Conservation (phyloP, 2,797 vertebrate species). For the Coranthus polyacanthus region DNA sequence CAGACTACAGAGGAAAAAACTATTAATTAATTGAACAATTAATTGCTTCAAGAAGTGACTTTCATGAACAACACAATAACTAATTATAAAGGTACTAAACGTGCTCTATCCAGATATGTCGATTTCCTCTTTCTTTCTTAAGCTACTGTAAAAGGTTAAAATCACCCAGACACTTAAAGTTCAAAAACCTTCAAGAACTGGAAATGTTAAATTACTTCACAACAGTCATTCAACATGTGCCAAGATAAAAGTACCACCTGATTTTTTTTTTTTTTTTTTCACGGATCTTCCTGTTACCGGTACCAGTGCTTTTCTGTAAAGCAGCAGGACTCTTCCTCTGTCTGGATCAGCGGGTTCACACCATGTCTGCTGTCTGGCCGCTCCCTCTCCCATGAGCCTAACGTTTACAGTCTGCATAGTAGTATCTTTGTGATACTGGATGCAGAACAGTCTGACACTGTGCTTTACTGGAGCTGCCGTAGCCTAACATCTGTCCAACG, state of each 20-base stretch:
- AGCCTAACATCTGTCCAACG: conserved; percentile 4
- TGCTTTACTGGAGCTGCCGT: conserved; percentile 26
- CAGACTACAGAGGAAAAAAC: too few species aligned
- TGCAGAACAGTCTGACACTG: conserved; percentile 46
- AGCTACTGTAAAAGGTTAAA: conserved; percentile 17
- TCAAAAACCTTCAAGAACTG: too few species aligned
- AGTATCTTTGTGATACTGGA: conserved; percentile 75
- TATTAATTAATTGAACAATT: too few species aligned
- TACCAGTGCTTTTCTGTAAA: conserved; percentile 26
- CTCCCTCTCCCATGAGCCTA: conserved; percentile 45
- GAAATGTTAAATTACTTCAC: too few species aligned
- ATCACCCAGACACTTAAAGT: too few species aligned
- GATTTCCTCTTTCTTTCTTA: conserved; percentile 3
- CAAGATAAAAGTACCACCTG: conserved; percentile 4
- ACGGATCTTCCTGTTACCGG: conserved; percentile 19
- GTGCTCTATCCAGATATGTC: background rate
- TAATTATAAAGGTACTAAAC: conserved; percentile 15
- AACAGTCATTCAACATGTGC: conserved; percentile 19
- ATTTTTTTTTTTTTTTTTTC: background rate
- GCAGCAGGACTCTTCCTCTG: conserved; percentile 46
- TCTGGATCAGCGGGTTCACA: conserved; percentile 59
- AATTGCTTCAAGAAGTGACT: too few species aligned
- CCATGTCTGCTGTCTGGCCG: conserved; percentile 60
- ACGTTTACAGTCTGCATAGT: conserved; percentile 58
- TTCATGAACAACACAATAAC: too few species aligned